Evolutionary conservation across 2,888 invertebrate genomes (phyloP).

Genomic region (Lamproptera curius): DNA sequence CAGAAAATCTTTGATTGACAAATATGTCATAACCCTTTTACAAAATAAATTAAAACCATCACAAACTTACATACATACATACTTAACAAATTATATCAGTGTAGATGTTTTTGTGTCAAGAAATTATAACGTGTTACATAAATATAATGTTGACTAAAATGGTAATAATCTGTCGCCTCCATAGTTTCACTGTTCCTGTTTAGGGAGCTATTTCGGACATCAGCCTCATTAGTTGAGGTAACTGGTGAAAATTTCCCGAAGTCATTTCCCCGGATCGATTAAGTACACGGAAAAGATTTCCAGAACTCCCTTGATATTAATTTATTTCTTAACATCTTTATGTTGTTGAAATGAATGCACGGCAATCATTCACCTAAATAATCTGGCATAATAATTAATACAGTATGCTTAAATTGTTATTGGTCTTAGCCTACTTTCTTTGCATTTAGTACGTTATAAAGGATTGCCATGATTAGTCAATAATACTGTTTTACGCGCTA

Average conservation of each 20-base stretch:
- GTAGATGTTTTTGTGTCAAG: no score
- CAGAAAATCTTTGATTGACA: no score
- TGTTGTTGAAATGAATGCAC: slow-evolving; percentile 3
- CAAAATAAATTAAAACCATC: no score
- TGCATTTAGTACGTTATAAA: no score
- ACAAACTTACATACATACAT: no score
- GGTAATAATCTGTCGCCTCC: slow-evolving; percentile 36
- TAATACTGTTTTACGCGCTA: no score
- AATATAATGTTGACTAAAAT: no score
- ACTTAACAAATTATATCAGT: no score
- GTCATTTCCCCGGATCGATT: slow-evolving; percentile 60
- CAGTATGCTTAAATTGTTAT: not conserved
- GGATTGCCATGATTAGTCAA: no score
- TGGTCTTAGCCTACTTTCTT: no score
- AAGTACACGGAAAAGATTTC: slow-evolving; percentile 46
- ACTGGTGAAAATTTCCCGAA: slow-evolving; percentile 63
- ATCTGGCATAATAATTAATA: not conserved
- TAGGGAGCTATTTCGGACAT: slow-evolving; percentile 65
- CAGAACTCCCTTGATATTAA: slow-evolving; percentile 27
- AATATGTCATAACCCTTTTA: no score
- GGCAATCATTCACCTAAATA: not conserved
- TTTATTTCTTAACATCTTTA: slow-evolving; percentile 17
- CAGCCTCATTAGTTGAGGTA: slow-evolving; percentile 72
- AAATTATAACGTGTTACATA: no score
- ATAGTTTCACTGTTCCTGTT: slow-evolving; percentile 45